Evolutionary conservation across 2,797 vertebrate species (phyloP).

Genomic region (Macropus fuliginosus): DNA sequence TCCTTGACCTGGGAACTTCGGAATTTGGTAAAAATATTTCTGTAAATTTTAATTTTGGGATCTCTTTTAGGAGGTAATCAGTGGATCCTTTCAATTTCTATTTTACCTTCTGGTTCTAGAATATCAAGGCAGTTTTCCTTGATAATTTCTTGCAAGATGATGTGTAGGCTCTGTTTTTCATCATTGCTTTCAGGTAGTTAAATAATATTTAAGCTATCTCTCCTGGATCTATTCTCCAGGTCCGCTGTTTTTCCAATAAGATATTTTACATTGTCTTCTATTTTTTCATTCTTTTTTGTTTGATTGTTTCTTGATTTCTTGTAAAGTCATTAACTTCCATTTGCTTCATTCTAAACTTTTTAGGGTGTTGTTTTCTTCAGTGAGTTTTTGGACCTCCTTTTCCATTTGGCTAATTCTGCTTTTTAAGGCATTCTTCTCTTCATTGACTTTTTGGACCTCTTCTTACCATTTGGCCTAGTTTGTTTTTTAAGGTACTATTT

Average conservation of each 20-base stretch:
- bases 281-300: neutral
- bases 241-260: neutral
- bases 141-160: neutral
- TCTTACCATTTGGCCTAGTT: too few relatives aligned
- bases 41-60: too few relatives aligned
- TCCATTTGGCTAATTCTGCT: neutral
- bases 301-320: neutral
- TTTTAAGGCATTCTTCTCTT: neutral
- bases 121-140: neutral
- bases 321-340: neutral
- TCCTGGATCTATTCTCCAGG: neutral
- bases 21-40: too few relatives aligned
- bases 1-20: too few relatives aligned
- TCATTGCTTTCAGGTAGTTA: neutral
- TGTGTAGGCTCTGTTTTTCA: neutral
- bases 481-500: too few relatives aligned
- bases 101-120: neutral
- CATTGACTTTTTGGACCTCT: neutral
- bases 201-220: neutral
- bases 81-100: neutral
- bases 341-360: neutral
- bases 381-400: neutral
- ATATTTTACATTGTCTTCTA: neutral
- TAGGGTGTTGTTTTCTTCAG: neutral
- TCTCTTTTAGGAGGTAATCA: too few relatives aligned